These are phyloP conservation scores for Phalanger gymnotis DNA, from an alignment of 2,797 vertebrate species.

Conservation along the genomic window DNA sequence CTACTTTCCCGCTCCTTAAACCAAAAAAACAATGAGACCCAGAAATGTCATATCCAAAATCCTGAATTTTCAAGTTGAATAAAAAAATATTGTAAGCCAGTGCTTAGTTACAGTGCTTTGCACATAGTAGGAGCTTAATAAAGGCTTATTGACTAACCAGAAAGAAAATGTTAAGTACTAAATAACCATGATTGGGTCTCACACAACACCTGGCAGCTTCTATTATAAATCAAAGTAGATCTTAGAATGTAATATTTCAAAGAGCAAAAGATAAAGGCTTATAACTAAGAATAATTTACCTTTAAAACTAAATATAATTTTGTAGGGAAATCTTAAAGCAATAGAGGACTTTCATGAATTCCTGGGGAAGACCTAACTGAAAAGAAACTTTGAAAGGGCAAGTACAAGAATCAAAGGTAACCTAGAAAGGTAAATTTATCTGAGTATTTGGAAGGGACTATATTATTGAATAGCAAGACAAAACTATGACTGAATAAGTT, in stretches of 20 bases:
- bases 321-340: neutral
- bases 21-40: neutral
- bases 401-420: neutral
- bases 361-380: neutral
- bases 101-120: neutral
- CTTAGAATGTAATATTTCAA: neutral
- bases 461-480: neutral
- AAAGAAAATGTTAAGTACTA: neutral
- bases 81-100: neutral
- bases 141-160: neutral
- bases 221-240: neutral
- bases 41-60: neutral
- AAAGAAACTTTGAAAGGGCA: neutral
- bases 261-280: neutral
- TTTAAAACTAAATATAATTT: neutral
- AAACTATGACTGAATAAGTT: neutral
- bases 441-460: neutral
- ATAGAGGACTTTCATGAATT: neutral
- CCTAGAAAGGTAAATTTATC: neutral
- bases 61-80: neutral
- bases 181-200: neutral
- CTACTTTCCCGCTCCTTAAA: neutral
- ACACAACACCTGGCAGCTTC: neutral
- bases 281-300: neutral
- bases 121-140: neutral